Evolutionary conservation across 2,113 vertebrate species (phyloP).

Genomic region (Sinocyclocheilus anophthalmus): DNA sequence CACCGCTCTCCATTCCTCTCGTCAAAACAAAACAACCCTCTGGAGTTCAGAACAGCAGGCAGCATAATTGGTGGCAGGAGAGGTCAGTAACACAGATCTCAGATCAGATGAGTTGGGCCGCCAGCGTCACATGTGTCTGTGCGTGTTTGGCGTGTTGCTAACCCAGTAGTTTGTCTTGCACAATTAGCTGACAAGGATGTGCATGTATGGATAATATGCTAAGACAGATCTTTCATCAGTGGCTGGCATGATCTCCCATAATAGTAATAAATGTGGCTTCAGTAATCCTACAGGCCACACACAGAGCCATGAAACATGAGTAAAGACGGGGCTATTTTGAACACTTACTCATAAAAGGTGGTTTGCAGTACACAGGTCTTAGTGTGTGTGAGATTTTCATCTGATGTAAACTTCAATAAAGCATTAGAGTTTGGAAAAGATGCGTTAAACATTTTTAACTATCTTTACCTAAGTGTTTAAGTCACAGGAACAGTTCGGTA

Average conservation of each 20-base stretch:
- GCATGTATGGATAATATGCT: constrained; percentile 7
- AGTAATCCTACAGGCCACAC: constrained; percentile 11
- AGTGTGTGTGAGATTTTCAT: not conserved
- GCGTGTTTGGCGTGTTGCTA: constrained; percentile 25
- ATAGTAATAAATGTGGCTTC: constrained; percentile 7
- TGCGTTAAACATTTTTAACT: not conserved
- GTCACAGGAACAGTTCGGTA: too few species aligned
- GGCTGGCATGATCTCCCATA: constrained; percentile 10
- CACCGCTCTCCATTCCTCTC: constrained; percentile 18
- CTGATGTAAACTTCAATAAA: not conserved
- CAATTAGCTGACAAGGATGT: constrained; percentile 19
- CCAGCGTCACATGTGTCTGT: not conserved
- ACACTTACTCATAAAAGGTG: constrained; percentile 9
- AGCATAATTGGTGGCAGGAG: constrained; percentile 14
- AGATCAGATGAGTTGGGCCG: not conserved
- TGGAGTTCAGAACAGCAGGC: not conserved
- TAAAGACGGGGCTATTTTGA: not conserved
- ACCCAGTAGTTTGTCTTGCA: constrained; percentile 23
- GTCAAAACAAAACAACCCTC: constrained; percentile 24
- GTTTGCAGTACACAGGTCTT: not conserved
- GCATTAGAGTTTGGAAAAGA: not conserved
- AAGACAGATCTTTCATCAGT: not conserved
- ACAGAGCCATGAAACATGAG: not conserved
- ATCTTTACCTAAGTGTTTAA: not conserved
- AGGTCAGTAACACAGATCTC: constrained; percentile 9